Percentiles rank a stretch among this genome's conserved stretches.
Conservation (phyloP, 2,113 vertebrate genomes). For the Oreochromis niloticus region DNA sequence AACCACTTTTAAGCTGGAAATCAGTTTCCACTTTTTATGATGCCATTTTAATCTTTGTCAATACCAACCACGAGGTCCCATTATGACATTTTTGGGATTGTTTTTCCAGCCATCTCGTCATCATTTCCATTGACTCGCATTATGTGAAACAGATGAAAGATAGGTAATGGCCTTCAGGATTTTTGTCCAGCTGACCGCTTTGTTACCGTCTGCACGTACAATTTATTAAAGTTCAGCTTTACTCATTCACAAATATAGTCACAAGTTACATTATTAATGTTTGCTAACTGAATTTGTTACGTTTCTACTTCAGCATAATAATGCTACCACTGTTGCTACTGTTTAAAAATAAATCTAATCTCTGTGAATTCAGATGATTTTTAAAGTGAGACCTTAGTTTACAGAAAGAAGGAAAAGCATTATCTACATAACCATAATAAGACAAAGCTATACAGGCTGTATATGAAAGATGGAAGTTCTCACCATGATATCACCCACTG, state of each 20-base stretch:
- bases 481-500: not conserved
- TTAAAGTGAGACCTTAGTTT: not conserved
- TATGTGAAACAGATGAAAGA: not conserved
- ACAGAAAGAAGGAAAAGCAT: not conserved
- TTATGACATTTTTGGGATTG: not conserved
- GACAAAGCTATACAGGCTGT: not conserved
- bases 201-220: not conserved
- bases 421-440: not conserved
- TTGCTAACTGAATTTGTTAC: not conserved
- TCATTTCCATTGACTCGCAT: not conserved
- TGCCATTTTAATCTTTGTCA: not conserved
- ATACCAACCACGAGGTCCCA: not conserved
- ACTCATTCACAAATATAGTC: not conserved
- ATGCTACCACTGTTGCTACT: not conserved
- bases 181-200: not conserved
- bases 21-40: not conserved
- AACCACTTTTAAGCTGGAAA: not conserved
- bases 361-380: not conserved
- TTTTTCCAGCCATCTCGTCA: not conserved
- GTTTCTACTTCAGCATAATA: not conserved
- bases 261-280: not conserved
- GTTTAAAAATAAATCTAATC: not conserved
- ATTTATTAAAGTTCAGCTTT: accelerated
- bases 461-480: not conserved
- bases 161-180: not conserved